Evolutionary conservation across 2,888 invertebrate genomes (phyloP).

Genomic region (Pelosia muscerda): DNA sequence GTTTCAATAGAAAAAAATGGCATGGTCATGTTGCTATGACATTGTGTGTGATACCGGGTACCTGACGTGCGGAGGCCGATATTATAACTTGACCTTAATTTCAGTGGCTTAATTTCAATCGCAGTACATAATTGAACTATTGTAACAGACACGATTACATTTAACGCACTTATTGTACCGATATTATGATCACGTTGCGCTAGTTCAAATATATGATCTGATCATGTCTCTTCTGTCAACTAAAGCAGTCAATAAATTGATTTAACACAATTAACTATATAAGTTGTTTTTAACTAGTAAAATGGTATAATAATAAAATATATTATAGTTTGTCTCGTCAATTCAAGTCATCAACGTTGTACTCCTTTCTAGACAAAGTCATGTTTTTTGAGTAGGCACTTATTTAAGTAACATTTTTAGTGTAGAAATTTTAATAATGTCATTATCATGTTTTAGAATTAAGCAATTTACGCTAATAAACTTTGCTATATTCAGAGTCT

Average conservation of each 20-base stretch:
- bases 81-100: slow-evolving; percentile 65
- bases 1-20: slow-evolving; percentile 46
- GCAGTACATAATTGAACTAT: slow-evolving; percentile 59
- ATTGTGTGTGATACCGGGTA: slow-evolving; percentile 60
- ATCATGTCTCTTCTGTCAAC: background rate
- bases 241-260: background rate
- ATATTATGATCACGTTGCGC: slow-evolving; percentile 22
- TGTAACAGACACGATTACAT: slow-evolving; percentile 44
- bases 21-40: slow-evolving; percentile 57
- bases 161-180: slow-evolving; percentile 39
- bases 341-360: slow-evolving; percentile 3
- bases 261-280: background rate
- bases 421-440: slow-evolving; percentile 23
- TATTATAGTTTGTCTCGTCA: background rate
- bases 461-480: slow-evolving; percentile 30
- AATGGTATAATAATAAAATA: too few species aligned
- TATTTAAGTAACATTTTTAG: slow-evolving; percentile 6
- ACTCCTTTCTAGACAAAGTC: slow-evolving; percentile 13
- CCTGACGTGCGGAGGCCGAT: slow-evolving; percentile 71
- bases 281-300: background rate
- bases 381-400: slow-evolving; percentile 7
- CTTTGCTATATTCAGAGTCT: slow-evolving; percentile 22
- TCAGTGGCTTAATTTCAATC: slow-evolving; percentile 64
- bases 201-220: background rate
- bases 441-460: slow-evolving; percentile 27